Evolutionary conservation across 2,113 vertebrate genomes (phyloP), one percentile per base, ranked within the genome.

Genomic region (Agapornis roseicollis): DNA sequence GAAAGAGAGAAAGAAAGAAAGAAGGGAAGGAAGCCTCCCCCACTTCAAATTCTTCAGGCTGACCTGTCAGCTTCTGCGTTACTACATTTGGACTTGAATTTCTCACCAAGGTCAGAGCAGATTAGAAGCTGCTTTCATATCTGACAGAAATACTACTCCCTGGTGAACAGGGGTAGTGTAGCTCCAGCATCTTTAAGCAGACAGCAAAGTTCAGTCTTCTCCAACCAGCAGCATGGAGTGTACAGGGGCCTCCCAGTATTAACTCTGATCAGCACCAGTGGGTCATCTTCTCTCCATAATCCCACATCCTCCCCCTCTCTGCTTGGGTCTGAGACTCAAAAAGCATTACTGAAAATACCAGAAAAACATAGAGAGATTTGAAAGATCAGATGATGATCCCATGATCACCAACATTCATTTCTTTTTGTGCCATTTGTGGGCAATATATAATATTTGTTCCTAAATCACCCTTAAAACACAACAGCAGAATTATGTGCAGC

Each of bases 61-160:
- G 96, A 95, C 93, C 91, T 97, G 93, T 93, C 90, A 91, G 78
- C 90, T 74, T 93, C 81, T 85, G 29, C 66, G 88, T 94, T 97
- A 96, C 95, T 97, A 95, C 95, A 95, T 96, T 97, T 97, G 95
- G 94, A 96, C 90, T 97, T 96, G 94, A 89, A 90, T 95, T 96
- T 96, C 93, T 95, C 77, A 91, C 63, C 90, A 97, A 96, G 95
- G 95, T 97, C 95, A 96, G 88, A 84, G 81, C 46, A 96, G 92
- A 94, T 94, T 97, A 97, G 94, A 93, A 95, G 50, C 80, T 4
- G 37, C 86, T 83, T 94, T 96, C 70, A 29, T 94, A 97, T 96
- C 84, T 89, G 80, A 89, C 86, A 93, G 90, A 97, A 94, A 93
- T 95, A 96, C 79, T 85, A 81, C 91, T 96, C 95, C 94, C 76